phyloP scores from a whole-genome alignment of 2,888 invertebrate genomes.

The Dexiosoma caninum region DNA sequence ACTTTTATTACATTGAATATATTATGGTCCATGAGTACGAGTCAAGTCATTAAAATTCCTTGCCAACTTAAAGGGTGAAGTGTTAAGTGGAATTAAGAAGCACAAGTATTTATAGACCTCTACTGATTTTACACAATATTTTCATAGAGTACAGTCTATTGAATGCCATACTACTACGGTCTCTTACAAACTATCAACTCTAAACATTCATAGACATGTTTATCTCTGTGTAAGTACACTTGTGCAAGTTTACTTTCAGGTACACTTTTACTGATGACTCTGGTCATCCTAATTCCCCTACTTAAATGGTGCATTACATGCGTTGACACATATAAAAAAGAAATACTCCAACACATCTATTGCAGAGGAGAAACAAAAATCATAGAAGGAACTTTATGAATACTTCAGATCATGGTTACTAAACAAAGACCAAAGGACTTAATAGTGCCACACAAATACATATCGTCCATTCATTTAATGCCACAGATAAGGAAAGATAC shows the following conservation, averaged over 20 bases:
- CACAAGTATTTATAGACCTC: too few relatives aligned
- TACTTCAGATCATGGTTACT: conserved; percentile 44
- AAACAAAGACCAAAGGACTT: conserved; percentile 43
- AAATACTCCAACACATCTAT: background rate
- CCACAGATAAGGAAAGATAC: background rate
- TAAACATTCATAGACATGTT: background rate
- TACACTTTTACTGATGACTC: conserved; percentile 23
- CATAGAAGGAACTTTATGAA: conserved; percentile 12
- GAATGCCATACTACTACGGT: background rate
- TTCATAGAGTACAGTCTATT: background rate
- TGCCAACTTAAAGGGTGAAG: too few relatives aligned
- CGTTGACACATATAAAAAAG: background rate
- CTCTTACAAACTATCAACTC: conserved; percentile 8
- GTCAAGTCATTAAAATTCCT: too few relatives aligned
- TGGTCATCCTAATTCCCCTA: conserved; percentile 54
- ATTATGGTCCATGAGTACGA: too few relatives aligned
- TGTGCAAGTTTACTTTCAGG: background rate
- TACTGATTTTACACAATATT: background rate
- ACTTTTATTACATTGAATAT: background rate
- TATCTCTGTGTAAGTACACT: background rate
- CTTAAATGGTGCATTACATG: conserved; percentile 45
- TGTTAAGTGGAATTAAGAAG: too few relatives aligned
- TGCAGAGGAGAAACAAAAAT: background rate
- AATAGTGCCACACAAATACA: conserved; percentile 8
- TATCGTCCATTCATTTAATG: too few relatives aligned